A percentile compares a stretch with the other conserved stretches of the same genome.
phyloP scores from a whole-genome alignment of 2,797 vertebrate species.

The Lepus oiostolus region DNA sequence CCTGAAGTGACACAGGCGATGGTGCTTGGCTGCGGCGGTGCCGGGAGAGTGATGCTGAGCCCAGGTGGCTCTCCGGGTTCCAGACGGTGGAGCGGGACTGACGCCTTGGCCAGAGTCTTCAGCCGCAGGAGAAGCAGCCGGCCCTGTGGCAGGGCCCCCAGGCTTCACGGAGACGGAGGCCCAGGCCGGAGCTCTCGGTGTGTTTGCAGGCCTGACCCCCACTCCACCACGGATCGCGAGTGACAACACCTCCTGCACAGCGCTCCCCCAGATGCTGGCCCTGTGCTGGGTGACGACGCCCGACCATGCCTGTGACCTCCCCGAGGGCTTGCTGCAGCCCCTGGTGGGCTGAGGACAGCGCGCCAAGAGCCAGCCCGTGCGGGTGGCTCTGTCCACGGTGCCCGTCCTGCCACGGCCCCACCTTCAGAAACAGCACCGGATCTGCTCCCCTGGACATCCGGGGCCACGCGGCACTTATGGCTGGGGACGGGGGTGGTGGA shows the following conservation, averaged over 20 bases:
- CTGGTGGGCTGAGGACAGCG: too few relatives aligned
- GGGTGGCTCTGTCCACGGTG: neutral
- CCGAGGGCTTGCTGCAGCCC: too few relatives aligned
- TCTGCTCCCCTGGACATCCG: neutral
- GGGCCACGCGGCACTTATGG: neutral
- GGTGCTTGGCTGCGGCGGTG: rapidly evolving
- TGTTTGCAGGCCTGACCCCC: neutral
- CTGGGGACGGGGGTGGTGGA: neutral
- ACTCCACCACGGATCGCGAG: too few relatives aligned
- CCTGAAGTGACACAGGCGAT: rapidly evolving
- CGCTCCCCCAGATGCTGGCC: rapidly evolving
- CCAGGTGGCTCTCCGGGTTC: rapidly evolving
- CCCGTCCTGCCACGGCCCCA: neutral
- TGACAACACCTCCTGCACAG: rapidly evolving
- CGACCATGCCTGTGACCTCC: neutral
- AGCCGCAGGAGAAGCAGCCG: neutral
- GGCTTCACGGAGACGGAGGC: neutral
- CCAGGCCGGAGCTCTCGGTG: rapidly evolving
- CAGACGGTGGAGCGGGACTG: rapidly evolving
- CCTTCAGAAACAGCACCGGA: neutral
- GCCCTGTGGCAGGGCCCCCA: rapidly evolving
- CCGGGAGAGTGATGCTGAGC: rapidly evolving
- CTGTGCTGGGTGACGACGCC: rapidly evolving
- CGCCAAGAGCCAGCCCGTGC: too few relatives aligned
- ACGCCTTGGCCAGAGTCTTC: rapidly evolving